Conservation (phyloP, 2,113 vertebrate species). For the Carlito syrichta region DNA sequence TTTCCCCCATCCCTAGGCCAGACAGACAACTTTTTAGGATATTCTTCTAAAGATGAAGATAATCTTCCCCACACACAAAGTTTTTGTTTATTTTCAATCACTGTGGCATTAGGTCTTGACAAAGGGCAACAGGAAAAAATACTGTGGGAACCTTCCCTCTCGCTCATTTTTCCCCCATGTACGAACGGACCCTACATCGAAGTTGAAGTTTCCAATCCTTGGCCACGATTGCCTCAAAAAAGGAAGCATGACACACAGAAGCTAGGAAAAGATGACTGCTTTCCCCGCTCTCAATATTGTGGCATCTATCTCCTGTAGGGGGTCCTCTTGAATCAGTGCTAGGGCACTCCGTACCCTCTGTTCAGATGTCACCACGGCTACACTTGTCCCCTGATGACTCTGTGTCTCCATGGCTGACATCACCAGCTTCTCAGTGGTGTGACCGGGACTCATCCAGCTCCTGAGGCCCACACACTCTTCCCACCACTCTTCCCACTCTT, state of each 20-base stretch:
- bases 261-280: not conserved
- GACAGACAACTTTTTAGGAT: not conserved
- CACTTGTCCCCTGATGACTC: not conserved
- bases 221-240: not conserved
- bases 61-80: not conserved
- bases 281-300: not conserved
- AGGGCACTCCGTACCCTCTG: not conserved
- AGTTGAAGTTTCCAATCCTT: not conserved
- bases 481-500: no score
- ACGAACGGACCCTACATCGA: not conserved
- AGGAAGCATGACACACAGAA: not conserved
- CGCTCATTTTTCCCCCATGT: not conserved
- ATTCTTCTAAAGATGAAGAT: constrained; percentile 4
- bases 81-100: not conserved
- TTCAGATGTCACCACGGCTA: not conserved
- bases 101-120: not conserved
- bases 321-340: not conserved
- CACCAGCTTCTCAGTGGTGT: not conserved
- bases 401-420: not conserved
- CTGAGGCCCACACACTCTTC: not conserved
- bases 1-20: not conserved
- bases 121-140: not conserved
- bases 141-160: not conserved
- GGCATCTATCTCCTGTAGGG: not conserved
- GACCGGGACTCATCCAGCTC: not conserved